Evolutionary conservation across 2,888 invertebrate species (phyloP).

Genomic region (Dolichopus griseipennis): DNA sequence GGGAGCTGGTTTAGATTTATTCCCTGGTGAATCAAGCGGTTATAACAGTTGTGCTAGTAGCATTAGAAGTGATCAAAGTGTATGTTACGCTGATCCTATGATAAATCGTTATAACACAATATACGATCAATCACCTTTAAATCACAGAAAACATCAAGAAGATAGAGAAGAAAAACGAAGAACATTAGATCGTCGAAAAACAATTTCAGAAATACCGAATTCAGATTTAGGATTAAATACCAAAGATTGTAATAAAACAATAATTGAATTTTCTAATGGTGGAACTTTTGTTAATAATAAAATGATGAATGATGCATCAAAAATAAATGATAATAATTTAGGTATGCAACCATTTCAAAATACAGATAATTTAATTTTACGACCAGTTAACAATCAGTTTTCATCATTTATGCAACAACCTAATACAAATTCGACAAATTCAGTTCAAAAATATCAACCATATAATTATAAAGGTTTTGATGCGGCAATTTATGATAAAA

Average conservation of each 20-base stretch:
- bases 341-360: too few species aligned
- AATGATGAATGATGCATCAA: too few species aligned
- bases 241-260: constrained; percentile 46
- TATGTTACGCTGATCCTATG: constrained; percentile 54
- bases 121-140: constrained; percentile 50
- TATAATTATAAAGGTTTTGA: not conserved
- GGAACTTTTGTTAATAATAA: constrained; percentile 56
- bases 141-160: constrained; percentile 12
- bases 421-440: constrained; percentile 22
- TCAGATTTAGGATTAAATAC: not conserved
- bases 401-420: constrained; percentile 44
- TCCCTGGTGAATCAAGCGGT: constrained; percentile 73
- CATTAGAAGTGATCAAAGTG: constrained; percentile 64
- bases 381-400: too few species aligned
- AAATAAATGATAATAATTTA: too few species aligned
- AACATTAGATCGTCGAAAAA: constrained; percentile 30
- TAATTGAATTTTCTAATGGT: constrained; percentile 62
- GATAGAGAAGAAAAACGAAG: constrained; percentile 2
- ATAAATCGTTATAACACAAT: constrained; percentile 62
- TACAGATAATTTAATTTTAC: too few species aligned
- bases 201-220: constrained; percentile 20
- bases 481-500: not conserved
- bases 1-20: constrained; percentile 68
- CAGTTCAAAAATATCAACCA: not conserved
- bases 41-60: constrained; percentile 77